Percentiles rank a stretch among this genome's conserved stretches.
These are phyloP conservation scores for Zenarchopterus dispar DNA, from an alignment of 2,797 vertebrate genomes.

Conservation along the genomic window DNA sequence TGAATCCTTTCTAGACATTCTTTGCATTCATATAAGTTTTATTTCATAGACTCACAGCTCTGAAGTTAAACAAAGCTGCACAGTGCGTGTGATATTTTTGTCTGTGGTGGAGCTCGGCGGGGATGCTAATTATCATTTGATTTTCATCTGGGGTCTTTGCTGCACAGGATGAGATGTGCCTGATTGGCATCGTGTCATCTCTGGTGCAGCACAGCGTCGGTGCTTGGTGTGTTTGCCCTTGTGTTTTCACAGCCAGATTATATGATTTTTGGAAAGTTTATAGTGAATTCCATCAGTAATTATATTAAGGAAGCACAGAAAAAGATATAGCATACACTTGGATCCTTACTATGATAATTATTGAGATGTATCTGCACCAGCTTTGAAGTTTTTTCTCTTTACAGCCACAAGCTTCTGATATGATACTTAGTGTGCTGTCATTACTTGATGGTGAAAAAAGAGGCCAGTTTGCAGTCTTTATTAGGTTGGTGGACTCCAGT, in stretches of 20 bases:
- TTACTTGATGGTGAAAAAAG: neutral
- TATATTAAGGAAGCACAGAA: neutral
- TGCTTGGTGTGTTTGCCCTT: constrained; percentile 9
- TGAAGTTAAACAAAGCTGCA: constrained; percentile 12
- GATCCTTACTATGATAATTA: constrained; percentile 9
- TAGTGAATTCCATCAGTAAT: neutral
- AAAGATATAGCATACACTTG: neutral
- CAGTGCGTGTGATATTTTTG: constrained; percentile 20
- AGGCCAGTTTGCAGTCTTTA: neutral
- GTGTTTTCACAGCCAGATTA: neutral
- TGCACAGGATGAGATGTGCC: constrained; percentile 3
- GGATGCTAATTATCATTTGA: constrained; percentile 21
- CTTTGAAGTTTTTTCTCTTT: constrained; percentile 21
- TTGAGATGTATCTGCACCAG: constrained; percentile 12
- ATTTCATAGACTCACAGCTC: constrained; percentile 12
- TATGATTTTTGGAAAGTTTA: constrained; percentile 4
- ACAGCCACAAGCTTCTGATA: constrained; percentile 18
- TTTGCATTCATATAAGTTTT: constrained; percentile 10
- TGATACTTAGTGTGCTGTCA: constrained; percentile 8
- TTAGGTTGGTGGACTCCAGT: neutral
- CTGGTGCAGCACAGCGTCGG: neutral
- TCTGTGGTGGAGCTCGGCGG: constrained; percentile 6
- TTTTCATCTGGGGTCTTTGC: constrained; percentile 11
- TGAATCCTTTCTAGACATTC: constrained; percentile 7
- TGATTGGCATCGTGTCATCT: constrained; percentile 39